Percentiles rank a stretch among this genome's conserved stretches.
Conservation (phyloP, 2,888 invertebrate genomes). For the Drosophila flavopinicola region DNA sequence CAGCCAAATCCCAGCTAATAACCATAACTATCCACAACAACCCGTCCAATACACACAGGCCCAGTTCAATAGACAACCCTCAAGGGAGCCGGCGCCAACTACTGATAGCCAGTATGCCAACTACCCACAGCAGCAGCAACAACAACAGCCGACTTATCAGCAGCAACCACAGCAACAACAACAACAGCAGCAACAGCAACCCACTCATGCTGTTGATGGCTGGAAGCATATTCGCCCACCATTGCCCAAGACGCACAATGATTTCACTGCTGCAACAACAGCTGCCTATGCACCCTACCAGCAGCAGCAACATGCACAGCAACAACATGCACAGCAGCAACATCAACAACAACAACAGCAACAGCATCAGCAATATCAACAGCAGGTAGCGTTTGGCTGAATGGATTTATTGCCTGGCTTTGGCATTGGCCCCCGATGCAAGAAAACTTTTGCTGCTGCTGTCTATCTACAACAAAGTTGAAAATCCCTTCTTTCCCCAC, state of each 20-base stretch:
- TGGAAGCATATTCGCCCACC: conserved; percentile 76
- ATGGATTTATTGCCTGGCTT: conserved; percentile 64
- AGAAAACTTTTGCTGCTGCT: conserved; percentile 59
- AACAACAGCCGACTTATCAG: conserved; percentile 24
- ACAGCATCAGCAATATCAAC: conserved; percentile 52
- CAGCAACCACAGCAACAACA: conserved; percentile 40
- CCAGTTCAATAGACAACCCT: conserved; percentile 72
- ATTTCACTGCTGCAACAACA: conserved; percentile 42
- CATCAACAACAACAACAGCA: conserved; percentile 39
- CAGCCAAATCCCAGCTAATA: conserved; percentile 54
- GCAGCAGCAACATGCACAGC: conserved; percentile 52
- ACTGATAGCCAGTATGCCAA: conserved; percentile 11
- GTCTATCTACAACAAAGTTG: conserved; percentile 45
- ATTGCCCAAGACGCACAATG: conserved; percentile 53
- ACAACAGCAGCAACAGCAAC: conserved; percentile 39
- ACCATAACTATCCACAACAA: conserved; percentile 67
- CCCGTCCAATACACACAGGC: conserved; percentile 79
- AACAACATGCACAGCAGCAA: conserved; percentile 39
- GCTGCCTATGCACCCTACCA: conserved; percentile 33
- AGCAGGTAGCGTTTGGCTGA: conserved; percentile 61
- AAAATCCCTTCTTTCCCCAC: conserved; percentile 24
- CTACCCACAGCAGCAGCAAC: conserved; percentile 37
- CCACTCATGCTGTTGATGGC: conserved; percentile 36
- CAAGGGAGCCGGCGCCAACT: conserved; percentile 64
- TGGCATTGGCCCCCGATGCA: conserved; percentile 49